phyloP scores from a whole-genome alignment of 2,797 vertebrate species.

The Anguilla pacifica region DNA sequence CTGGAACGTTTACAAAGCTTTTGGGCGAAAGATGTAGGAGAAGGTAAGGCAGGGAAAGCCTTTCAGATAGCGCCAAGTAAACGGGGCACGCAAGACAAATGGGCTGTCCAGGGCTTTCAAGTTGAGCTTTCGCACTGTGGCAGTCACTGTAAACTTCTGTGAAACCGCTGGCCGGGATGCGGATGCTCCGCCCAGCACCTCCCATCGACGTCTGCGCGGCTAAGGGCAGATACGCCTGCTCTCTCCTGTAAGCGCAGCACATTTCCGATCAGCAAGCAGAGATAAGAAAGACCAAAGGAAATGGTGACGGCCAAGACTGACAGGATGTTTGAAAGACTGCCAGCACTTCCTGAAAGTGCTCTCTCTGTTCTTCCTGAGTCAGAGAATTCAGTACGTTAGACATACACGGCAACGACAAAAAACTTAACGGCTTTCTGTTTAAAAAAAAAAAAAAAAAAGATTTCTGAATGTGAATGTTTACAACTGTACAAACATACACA shows the following conservation, averaged over 20 bases:
- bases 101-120: not conserved
- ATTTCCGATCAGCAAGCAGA: conserved; percentile 10
- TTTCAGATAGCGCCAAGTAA: too few species aligned
- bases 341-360: not conserved
- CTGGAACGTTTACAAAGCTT: too few species aligned
- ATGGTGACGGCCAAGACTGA: not conserved
- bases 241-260: not conserved
- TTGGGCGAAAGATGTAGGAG: too few species aligned
- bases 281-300: conserved; percentile 5
- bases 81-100: too few species aligned
- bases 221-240: not conserved
- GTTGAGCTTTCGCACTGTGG: not conserved
- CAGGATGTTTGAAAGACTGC: conserved; percentile 13
- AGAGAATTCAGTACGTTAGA: not conserved
- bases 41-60: too few species aligned
- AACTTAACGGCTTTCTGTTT: not conserved
- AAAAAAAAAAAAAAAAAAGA: not conserved
- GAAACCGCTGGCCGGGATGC: not conserved
- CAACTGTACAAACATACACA: not conserved
- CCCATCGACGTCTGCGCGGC: not conserved
- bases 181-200: not conserved
- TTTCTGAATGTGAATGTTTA: conserved; percentile 1
- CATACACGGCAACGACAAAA: not conserved
- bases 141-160: not conserved
- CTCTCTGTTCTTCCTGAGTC: not conserved